Evolutionary conservation across 2,113 vertebrate genomes (phyloP).

Genomic region (Tetraodon nigroviridis): DNA sequence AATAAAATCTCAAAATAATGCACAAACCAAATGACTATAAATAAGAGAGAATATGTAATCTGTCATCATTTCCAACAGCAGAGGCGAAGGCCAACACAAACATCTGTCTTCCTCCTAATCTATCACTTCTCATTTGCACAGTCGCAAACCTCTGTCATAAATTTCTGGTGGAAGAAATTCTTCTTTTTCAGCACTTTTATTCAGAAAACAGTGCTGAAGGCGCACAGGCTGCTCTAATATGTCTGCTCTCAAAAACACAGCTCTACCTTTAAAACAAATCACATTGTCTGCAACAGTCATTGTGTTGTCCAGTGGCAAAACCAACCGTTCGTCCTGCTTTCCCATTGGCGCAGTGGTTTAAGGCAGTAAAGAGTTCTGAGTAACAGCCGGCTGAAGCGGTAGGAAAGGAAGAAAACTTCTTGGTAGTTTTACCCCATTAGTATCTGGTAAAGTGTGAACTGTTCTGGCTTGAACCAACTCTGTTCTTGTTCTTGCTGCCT

Average conservation of each 20-base stretch:
- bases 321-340: too few species aligned
- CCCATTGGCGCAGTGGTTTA: too few species aligned
- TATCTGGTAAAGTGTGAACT: too few species aligned
- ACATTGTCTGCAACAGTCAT: neutral
- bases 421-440: too few species aligned
- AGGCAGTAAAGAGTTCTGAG: too few species aligned
- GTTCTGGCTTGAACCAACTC: too few species aligned
- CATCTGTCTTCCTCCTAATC: conserved; percentile 5
- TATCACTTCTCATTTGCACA: conserved; percentile 8
- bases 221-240: neutral
- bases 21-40: neutral
- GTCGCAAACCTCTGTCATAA: neutral
- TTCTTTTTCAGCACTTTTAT: neutral
- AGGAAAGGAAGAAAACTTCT: too few species aligned
- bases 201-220: neutral
- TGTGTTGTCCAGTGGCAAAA: too few species aligned
- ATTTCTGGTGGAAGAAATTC: neutral
- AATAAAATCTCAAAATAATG: neutral
- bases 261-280: neutral
- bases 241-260: neutral
- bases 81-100: conserved; percentile 15
- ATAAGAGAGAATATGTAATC: neutral
- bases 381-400: too few species aligned
- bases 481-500: too few species aligned
- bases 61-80: neutral